These are phyloP conservation scores for Allacma fusca DNA, from an alignment of 2,888 invertebrate genomes.

Conservation along the genomic window DNA sequence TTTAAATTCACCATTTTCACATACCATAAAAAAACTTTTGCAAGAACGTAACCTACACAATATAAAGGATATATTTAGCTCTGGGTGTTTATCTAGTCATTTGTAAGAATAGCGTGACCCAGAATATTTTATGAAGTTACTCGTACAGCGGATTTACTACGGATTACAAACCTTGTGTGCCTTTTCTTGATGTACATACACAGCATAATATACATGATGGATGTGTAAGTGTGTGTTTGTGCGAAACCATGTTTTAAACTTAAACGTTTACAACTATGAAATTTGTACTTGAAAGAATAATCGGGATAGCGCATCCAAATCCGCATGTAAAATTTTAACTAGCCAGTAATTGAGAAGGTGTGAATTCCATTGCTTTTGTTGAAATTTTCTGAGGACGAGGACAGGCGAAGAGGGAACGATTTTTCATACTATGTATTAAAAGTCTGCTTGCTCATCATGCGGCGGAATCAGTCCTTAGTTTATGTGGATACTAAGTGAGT, in stretches of 20 bases:
- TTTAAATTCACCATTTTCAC: not conserved
- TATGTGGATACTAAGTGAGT: slow-evolving; percentile 60
- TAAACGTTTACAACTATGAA: not conserved
- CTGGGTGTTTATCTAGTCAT: not conserved
- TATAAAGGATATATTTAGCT: slow-evolving; percentile 1
- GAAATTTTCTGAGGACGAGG: not conserved
- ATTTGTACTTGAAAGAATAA: slow-evolving; percentile 10
- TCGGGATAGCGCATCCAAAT: slow-evolving; percentile 2
- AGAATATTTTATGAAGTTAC: slow-evolving; percentile 10
- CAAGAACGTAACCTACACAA: not conserved
- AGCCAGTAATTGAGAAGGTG: not conserved
- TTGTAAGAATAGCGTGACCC: slow-evolving; percentile 15
- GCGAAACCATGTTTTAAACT: not conserved
- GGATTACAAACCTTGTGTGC: slow-evolving; percentile 14
- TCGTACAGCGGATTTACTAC: not conserved
- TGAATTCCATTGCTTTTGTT: slow-evolving; percentile 5
- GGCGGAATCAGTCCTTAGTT: slow-evolving; percentile 57
- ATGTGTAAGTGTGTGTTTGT: slow-evolving; percentile 14
- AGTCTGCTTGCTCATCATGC: slow-evolving; percentile 6
- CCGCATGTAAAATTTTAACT: not conserved
- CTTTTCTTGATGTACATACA: not conserved
- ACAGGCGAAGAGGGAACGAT: not conserved
- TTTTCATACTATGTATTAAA: not conserved
- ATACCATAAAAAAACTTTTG: not conserved
- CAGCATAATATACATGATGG: not conserved